Base-by-base conservation (phyloP, 2,888 invertebrate species). In the Ypsolopha scabrella region DNA sequence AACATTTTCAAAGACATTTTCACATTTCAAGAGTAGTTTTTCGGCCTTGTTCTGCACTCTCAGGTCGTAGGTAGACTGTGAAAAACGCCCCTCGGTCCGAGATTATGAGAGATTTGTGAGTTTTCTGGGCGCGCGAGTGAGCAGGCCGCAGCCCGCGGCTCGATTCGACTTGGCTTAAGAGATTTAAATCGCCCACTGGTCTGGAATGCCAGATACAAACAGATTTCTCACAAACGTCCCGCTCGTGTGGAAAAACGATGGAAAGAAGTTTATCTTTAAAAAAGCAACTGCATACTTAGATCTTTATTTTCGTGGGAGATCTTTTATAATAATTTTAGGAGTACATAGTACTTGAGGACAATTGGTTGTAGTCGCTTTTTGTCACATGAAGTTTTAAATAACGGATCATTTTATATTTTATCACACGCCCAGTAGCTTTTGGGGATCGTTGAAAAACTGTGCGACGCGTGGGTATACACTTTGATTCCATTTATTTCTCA, bases 51-150 rank as follows among this genome's bases (percentile, higher is more conserved):
- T 3, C 11, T 36, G 36, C 34, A 43, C 41, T 70, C 60, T 64
- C 63, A 65, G 58, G 61, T 60, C 60, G 60, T 60, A 63, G 64
- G 68, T 64, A 65, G 74, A 76, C 74, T 76, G 76, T 80, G 80
- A 82, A 78, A 75, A 77, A 81, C 74, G 70, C 76, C 81, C 80
- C 79, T 78, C 75, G 75, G 79, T 78, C 76, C 68, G 67, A 86
- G 87, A 87, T 87, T 86, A 85, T 85, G 81, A 86, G 82, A 87
- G 87, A 87, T 87, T 87, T 87, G 87, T 86, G 87, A 80, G 85
- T 75, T 70, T 68, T 75, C 64, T 70, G 75, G 77, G 2, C 24
- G 24, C 24, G 24, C 24, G 24, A 24, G 24, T 24, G 24, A 24
- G 24, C 24, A 70, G 74, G 72, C 70, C 35, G 38, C 47, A 39